Base-by-base conservation (phyloP, 53 echinoderm and acorn worm species). In the Luidia sarsii region DNA sequence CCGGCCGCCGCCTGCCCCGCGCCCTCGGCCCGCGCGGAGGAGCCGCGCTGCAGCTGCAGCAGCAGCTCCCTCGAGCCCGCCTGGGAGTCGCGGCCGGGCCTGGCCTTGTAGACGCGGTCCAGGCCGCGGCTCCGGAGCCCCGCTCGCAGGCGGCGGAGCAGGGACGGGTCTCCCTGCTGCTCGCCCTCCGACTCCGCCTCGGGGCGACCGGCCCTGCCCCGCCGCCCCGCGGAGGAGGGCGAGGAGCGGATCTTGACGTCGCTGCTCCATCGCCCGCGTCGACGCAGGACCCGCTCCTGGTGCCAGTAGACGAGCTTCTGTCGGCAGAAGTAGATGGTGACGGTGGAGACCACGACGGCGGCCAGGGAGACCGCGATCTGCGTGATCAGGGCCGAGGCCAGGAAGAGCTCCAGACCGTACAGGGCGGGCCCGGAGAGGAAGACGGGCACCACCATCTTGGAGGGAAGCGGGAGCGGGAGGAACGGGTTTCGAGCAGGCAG, bases 281-380 rank as follows among this genome's bases (percentile, higher is more conserved):
- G 39, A 30, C 19, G 39, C 5, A 75, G 7, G 1, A 59, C 39
- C 39, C 75, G 27, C 75, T 75, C 75, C 60, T 75, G 75, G 75
- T 75, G 75, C 75, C 75, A 75, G 60, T 57, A n/a, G 75, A 75
- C 46, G 9, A 84, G 64, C 62, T 84, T 70, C 35, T 62, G 66
- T 39, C 81, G 87, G 70, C 92, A 95, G 50, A 71, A 87, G 82
- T 89, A 89, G 31, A 95, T 84, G 20, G 91, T 89, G 32, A 85
- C 95, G 28, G 92, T 91, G 31, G 95, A 95, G 56, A 95, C 91
- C 23, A 89, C 89, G 20, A 92, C 87, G 37, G 91, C 89, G 7
- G 92, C 95, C 23, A 92, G 80, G 31, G 95, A 95, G 31, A 95
- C 81, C 31, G 91, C 91, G 36, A 95, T 85, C 80, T 95, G 95